These are phyloP conservation scores for Picathartes gymnocephalus DNA, from an alignment of 2,113 vertebrate species.

Conservation along the genomic window DNA sequence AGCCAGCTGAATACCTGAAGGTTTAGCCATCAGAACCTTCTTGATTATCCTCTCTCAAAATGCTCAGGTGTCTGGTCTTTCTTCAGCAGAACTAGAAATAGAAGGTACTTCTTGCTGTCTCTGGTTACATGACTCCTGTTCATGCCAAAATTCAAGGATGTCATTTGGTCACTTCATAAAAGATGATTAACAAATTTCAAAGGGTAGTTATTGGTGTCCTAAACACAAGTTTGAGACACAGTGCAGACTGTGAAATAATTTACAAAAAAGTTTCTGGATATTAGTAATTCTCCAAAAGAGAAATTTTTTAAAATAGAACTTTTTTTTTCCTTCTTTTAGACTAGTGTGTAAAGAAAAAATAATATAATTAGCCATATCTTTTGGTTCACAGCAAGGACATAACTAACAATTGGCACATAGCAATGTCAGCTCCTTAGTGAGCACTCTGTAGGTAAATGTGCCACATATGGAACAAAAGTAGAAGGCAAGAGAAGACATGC, in stretches of 20 bases:
- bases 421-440: neutral
- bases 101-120: neutral
- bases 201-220: neutral
- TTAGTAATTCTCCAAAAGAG: neutral
- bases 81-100: neutral
- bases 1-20: neutral
- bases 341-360: neutral
- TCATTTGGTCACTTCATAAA: neutral
- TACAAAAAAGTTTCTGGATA: neutral
- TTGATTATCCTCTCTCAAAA: neutral
- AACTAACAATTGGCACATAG: neutral
- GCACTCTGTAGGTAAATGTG: neutral
- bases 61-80: too few relatives aligned
- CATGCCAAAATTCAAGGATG: neutral
- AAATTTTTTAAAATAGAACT: neutral
- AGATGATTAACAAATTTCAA: neutral
- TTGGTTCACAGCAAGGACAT: neutral
- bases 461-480: neutral
- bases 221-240: neutral
- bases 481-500: neutral
- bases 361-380: neutral
- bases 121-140: neutral
- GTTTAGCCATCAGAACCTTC: neutral
- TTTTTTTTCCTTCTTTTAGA: accelerated
- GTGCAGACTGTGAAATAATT: neutral